Conservation (phyloP, 2,797 vertebrate species). For the Micrastur ruficollis region DNA sequence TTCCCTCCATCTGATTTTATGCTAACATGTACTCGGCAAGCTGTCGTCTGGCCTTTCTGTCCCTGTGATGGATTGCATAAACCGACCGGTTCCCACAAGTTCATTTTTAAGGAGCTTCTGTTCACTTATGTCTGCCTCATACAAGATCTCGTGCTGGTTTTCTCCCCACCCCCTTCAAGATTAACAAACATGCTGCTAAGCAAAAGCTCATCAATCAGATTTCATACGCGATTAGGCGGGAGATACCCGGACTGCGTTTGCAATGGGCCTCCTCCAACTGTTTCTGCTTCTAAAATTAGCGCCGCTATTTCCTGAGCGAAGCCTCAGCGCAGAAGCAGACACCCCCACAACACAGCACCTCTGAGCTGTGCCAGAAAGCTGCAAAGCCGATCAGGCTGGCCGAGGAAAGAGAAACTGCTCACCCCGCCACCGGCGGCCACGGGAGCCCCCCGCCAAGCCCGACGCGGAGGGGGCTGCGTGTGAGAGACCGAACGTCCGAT, state of each 20-base stretch:
- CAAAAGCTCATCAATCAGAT: constrained; percentile 39
- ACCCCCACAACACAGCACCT: background rate
- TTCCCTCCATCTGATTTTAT: constrained; percentile 12
- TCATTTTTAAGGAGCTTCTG: constrained; percentile 38
- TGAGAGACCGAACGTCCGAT: accelerated
- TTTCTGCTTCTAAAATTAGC: constrained; percentile 56
- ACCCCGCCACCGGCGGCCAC: accelerated
- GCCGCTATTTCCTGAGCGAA: constrained; percentile 11
- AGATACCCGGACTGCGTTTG: background rate
- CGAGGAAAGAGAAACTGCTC: background rate
- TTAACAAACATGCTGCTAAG: constrained; percentile 23
- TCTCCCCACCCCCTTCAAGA: background rate
- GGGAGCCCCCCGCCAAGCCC: background rate
- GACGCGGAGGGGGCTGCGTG: background rate
- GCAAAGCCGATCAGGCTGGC: background rate
- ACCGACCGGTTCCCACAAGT: background rate
- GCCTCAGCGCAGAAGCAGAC: background rate
- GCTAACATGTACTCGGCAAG: background rate
- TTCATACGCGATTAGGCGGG: background rate
- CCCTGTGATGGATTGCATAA: background rate
- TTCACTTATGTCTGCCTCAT: background rate
- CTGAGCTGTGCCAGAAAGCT: background rate
- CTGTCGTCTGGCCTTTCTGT: background rate
- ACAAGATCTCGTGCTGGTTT: constrained; percentile 4
- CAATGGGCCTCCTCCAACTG: background rate